Conservation (phyloP, 2,113 vertebrate genomes). For the Oxygymnocypris stewartii region DNA sequence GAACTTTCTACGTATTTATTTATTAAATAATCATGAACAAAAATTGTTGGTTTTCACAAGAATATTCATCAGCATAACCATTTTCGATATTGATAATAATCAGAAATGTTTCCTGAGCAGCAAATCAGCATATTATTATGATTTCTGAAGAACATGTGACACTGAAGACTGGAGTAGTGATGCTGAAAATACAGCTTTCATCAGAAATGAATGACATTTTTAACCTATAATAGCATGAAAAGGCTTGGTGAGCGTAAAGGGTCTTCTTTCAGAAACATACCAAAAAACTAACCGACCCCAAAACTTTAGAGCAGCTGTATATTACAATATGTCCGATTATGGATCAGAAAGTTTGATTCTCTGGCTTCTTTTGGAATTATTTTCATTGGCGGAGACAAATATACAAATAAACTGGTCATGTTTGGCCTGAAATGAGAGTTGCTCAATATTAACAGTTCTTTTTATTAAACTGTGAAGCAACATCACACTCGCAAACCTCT, state of each 20-base stretch:
- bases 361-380: not conserved
- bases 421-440: not conserved
- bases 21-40: not conserved
- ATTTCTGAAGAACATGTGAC: constrained; percentile 6
- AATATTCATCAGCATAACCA: not conserved
- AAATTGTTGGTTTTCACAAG: not conserved
- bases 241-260: not conserved
- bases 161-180: not conserved
- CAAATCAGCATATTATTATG: not conserved
- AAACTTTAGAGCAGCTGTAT: not conserved
- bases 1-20: no score
- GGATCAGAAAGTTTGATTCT: not conserved
- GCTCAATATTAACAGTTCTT: not conserved
- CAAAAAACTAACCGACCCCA: not conserved
- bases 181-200: not conserved
- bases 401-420: not conserved
- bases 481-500: not conserved
- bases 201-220: not conserved
- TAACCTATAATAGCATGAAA: not conserved
- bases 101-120: not conserved
- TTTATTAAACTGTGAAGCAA: not conserved
- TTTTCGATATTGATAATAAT: not conserved
- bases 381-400: not conserved
- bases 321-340: not conserved
- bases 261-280: not conserved